Percentiles rank a stretch among this genome's conserved stretches.
These are phyloP conservation scores for Natator depressus DNA, from an alignment of 2,113 vertebrate species.

Conservation along the genomic window DNA sequence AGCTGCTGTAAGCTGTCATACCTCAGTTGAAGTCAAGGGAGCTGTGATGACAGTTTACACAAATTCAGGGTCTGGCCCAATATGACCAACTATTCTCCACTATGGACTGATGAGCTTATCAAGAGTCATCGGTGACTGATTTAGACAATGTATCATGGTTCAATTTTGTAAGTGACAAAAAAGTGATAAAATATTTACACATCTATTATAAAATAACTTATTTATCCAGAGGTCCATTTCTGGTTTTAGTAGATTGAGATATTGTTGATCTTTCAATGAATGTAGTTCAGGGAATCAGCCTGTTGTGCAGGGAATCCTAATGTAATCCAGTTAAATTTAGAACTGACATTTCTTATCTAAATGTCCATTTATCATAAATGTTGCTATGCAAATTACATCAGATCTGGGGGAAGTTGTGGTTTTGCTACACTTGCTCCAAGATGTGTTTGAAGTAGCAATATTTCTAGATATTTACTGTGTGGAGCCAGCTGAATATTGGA, in stretches of 20 bases:
- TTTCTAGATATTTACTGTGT: neutral
- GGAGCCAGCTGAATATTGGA: neutral
- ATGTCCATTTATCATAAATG: neutral
- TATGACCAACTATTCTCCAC: neutral
- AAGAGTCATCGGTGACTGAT: accelerated
- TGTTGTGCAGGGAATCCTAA: accelerated
- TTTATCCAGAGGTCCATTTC: conserved; percentile 2
- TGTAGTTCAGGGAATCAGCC: accelerated
- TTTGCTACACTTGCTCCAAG: neutral
- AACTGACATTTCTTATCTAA: neutral
- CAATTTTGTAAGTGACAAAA: neutral
- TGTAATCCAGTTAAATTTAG: neutral
- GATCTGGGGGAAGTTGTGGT: neutral
- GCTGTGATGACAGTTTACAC: neutral
- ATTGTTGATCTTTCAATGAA: neutral
- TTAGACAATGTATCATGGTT: neutral
- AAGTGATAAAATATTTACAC: neutral
- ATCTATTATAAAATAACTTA: neutral
- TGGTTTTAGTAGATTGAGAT: neutral
- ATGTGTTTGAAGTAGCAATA: neutral
- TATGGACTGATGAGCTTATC: neutral
- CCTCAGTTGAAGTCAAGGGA: neutral
- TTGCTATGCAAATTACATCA: neutral
- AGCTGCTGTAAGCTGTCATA: neutral
- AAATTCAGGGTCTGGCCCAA: neutral